Evolutionary conservation across 2,113 vertebrate species (phyloP).

Genomic region (Drymodes brunneopygia): DNA sequence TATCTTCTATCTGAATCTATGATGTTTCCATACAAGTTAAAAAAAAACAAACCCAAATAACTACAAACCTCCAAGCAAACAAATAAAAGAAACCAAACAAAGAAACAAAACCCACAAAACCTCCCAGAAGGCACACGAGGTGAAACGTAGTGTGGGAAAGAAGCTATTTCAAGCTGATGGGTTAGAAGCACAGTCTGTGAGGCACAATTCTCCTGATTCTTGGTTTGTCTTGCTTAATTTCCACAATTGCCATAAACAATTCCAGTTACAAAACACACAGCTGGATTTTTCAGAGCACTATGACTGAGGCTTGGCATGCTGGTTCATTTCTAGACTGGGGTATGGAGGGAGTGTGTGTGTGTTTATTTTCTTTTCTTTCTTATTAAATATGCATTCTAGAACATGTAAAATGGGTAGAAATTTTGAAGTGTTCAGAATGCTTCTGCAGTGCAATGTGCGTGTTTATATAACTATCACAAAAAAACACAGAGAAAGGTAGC

Average conservation of each 20-base stretch:
- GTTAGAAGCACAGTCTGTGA: background rate
- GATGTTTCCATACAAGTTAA: background rate
- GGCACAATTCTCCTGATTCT: background rate
- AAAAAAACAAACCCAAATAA: background rate
- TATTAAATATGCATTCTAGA: background rate
- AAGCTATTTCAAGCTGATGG: background rate
- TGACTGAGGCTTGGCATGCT: background rate
- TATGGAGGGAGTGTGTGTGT: accelerated
- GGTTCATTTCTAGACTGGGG: background rate
- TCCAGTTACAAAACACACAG: background rate
- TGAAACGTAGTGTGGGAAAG: background rate
- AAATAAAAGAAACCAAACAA: background rate
- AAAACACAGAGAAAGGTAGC: background rate
- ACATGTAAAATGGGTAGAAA: background rate
- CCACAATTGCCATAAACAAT: background rate
- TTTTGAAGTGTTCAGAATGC: background rate
- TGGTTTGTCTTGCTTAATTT: background rate
- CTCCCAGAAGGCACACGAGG: background rate
- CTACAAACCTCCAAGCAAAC: background rate
- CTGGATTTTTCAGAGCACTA: background rate
- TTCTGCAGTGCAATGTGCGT: background rate
- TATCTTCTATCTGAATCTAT: background rate
- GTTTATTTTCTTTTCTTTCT: background rate
- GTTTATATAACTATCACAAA: background rate
- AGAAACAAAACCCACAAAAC: background rate